phyloP scores from a whole-genome alignment of 2,888 invertebrate genomes.

The Oithona nana region DNA sequence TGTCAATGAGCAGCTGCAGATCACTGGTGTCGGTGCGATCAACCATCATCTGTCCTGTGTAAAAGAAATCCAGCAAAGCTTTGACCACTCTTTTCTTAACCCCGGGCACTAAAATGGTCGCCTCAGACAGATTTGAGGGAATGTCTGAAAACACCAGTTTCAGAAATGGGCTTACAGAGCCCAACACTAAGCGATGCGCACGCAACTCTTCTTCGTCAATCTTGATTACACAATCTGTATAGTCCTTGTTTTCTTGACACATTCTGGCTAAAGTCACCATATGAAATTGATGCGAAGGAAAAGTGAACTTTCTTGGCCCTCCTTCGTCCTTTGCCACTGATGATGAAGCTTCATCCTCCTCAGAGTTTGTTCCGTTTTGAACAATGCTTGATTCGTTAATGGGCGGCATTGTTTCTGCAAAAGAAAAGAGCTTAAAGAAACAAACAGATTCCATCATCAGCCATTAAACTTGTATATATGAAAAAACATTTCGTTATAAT shows the following conservation, averaged over 20 bases:
- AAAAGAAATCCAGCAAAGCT: conserved; percentile 5
- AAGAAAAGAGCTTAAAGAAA: too few species aligned
- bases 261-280: conserved; percentile 10
- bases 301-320: conserved; percentile 6
- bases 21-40: neutral
- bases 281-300: conserved; percentile 3
- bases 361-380: neutral
- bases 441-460: too few species aligned
- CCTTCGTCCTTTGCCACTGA: too few species aligned
- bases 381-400: neutral
- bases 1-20: conserved; percentile 2
- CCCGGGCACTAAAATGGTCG: conserved; percentile 10
- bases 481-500: too few species aligned
- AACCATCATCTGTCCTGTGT: conserved; percentile 8
- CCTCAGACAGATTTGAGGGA: conserved; percentile 2
- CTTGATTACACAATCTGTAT: conserved; percentile 11
- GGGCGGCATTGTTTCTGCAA: too few species aligned
- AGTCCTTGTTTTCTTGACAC: conserved; percentile 13
- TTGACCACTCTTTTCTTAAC: neutral
- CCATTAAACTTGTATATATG: too few species aligned
- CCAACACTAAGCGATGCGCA: conserved; percentile 8
- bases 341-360: neutral
- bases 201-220: neutral
- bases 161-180: conserved; percentile 10
- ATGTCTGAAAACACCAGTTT: conserved; percentile 7